These are phyloP conservation scores for Baronia brevicornis DNA, from an alignment of 2,888 invertebrate species.

Conservation along the genomic window DNA sequence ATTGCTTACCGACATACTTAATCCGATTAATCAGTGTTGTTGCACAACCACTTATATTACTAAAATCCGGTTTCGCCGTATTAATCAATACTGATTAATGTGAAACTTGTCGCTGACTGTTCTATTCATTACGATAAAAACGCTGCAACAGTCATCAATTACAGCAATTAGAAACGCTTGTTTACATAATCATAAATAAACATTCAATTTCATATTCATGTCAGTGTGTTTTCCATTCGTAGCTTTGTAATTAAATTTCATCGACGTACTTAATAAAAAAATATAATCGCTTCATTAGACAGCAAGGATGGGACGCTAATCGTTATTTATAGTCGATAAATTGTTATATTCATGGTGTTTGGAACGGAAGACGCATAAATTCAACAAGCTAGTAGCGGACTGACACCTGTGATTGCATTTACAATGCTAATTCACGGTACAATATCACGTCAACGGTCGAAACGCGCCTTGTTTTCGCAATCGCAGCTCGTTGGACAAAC, in stretches of 20 bases:
- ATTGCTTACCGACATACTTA: constrained; percentile 62
- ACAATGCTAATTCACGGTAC: constrained; percentile 71
- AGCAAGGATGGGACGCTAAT: constrained; percentile 44
- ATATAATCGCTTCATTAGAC: constrained; percentile 51
- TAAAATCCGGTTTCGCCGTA: constrained; percentile 40
- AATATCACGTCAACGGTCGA: constrained; percentile 41
- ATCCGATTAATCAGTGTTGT: constrained; percentile 57
- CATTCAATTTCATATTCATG: background rate
- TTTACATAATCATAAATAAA: constrained; percentile 2
- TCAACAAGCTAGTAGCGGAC: constrained; percentile 60
- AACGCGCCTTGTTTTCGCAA: constrained; percentile 23
- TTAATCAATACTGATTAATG: constrained; percentile 46
- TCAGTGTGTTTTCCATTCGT: too few species aligned
- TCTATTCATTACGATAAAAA: constrained; percentile 34
- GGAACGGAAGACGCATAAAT: constrained; percentile 68
- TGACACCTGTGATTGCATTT: constrained; percentile 76
- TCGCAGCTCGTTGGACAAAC: constrained; percentile 14
- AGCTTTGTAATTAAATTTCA: too few species aligned
- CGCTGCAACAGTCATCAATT: constrained; percentile 20
- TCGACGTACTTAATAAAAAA: constrained; percentile 15
- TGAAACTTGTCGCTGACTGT: constrained; percentile 40
- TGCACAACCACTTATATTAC: constrained; percentile 44
- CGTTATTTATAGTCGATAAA: constrained; percentile 65
- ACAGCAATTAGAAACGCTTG: constrained; percentile 17
- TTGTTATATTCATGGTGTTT: constrained; percentile 61